These are phyloP conservation scores for Myiozetetes cayanensis DNA, from an alignment of 2,113 vertebrate species.

Conservation along the genomic window DNA sequence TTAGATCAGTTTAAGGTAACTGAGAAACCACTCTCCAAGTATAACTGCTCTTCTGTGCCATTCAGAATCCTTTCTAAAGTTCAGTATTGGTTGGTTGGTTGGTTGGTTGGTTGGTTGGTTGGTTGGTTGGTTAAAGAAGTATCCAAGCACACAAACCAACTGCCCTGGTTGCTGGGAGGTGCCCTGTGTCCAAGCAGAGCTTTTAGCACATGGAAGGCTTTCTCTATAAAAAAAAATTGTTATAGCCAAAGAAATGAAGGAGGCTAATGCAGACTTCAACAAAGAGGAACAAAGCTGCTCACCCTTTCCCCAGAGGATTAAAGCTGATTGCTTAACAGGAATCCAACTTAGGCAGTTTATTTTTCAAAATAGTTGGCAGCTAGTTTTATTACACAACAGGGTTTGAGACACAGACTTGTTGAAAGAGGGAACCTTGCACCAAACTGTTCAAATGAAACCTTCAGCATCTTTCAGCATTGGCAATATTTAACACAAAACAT, in stretches of 20 bases:
- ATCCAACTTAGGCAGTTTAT: conserved; percentile 49
- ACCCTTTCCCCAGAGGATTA: conserved; percentile 38
- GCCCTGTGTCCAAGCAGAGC: neutral
- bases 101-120: neutral
- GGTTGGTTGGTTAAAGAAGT: neutral
- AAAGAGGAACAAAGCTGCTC: conserved; percentile 38
- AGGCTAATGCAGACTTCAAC: conserved; percentile 1
- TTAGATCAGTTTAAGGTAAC: neutral
- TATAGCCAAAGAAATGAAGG: neutral
- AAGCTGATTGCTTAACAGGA: conserved; percentile 59
- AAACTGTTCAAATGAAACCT: conserved; percentile 25
- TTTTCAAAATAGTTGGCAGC: conserved; percentile 60
- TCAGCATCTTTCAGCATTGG: conserved; percentile 16
- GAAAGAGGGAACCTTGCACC: conserved; percentile 56
- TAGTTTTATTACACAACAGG: conserved; percentile 34
- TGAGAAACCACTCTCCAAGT: neutral
- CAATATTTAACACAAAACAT: conserved; percentile 21
- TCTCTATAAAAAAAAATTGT: neutral
- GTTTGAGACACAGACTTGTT: conserved; percentile 37
- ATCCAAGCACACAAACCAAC: neutral
- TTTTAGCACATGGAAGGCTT: neutral
- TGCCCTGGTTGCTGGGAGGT: neutral
- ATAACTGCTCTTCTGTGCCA: neutral
- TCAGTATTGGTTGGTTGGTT: too few relatives aligned
- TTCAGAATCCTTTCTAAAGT: neutral